Evolutionary conservation across 2,888 invertebrate species (phyloP), one percentile per base, ranked within the genome.

Genomic region (Thecocarcelia acutangulata): DNA sequence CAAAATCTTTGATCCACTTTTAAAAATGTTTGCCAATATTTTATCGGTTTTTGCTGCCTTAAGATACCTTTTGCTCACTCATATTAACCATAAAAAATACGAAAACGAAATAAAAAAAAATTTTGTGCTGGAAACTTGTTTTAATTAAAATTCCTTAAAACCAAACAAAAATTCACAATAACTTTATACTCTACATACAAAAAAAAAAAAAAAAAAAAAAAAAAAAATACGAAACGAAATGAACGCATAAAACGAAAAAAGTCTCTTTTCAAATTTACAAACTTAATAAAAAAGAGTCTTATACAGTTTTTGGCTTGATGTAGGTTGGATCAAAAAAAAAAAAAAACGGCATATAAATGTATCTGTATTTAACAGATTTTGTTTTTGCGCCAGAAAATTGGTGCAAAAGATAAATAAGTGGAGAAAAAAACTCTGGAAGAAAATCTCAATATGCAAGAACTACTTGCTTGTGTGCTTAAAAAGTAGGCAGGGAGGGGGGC

Each of bases 61-160:
- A 19, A 33, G 28, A 72, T 54, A 73, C n/a, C 52, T 61, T 59
- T 56, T 28, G 19, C 42, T n/a, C 9, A 68, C 13, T 54, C 24
- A 46, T 28, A 63, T 28, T 28, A 28, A 33, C 13, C 28, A 54
- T 28, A 54, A 54, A 21, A 50, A 50, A 50, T 11, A 40, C 12
- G n/a, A n/a, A 37, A 37, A 9, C 8, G 6, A 21, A 28, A 28
- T 15, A 33, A 2, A 63, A 61, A 68, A 61, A 52, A 28, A n/a
- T n/a, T n/a, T 12, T 77, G 40, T 42, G 58, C 52, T 17, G 19
- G 33, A 78, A 72, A 78, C 72, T 66, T 59, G 72, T 78, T 72
- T 78, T 78, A 78, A 78, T 78, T 78, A 78, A 78, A 72, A 78
- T 78, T 78, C 72, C 66, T 72, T 72, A 37, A 78, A 78, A 78